Conservation (phyloP, 2,113 vertebrate genomes). For the Phoxinus phoxinus region DNA sequence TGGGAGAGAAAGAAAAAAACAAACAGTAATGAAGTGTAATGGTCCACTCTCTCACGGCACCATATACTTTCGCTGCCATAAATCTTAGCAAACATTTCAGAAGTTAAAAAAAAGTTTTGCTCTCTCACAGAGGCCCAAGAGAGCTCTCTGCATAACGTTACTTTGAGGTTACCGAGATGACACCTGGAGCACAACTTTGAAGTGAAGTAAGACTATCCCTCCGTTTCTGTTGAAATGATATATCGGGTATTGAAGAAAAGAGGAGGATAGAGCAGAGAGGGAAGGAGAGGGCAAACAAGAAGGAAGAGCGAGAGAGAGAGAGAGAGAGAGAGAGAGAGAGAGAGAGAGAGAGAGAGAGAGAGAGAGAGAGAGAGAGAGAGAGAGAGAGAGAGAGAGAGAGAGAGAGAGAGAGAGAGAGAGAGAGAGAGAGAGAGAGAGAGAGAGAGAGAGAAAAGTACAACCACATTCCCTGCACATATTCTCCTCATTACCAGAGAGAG, state of each 20-base stretch:
- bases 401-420: conserved; percentile 59
- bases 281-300: conserved; percentile 54
- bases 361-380: conserved; percentile 59
- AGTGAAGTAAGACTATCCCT: conserved; percentile 74
- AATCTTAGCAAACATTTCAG: conserved; percentile 65
- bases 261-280: conserved; percentile 16
- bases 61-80: conserved; percentile 57
- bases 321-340: conserved; percentile 42
- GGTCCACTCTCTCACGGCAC: conserved; percentile 74
- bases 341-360: conserved; percentile 32
- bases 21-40: conserved; percentile 79
- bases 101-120: conserved; percentile 54
- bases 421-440: conserved; percentile 38
- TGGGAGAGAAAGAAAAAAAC: conserved; percentile 61
- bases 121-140: conserved; percentile 55
- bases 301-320: conserved; percentile 62
- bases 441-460: conserved; percentile 70
- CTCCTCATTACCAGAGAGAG: conserved; percentile 79
- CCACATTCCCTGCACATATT: conserved; percentile 84
- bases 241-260: conserved; percentile 68
- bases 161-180: conserved; percentile 77
- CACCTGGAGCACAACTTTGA: conserved; percentile 76
- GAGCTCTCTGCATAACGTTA: conserved; percentile 70
- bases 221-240: conserved; percentile 74
- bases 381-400: conserved; percentile 33